phyloP scores from a whole-genome alignment of 2,797 vertebrate species.

The Taenioides sp. region DNA sequence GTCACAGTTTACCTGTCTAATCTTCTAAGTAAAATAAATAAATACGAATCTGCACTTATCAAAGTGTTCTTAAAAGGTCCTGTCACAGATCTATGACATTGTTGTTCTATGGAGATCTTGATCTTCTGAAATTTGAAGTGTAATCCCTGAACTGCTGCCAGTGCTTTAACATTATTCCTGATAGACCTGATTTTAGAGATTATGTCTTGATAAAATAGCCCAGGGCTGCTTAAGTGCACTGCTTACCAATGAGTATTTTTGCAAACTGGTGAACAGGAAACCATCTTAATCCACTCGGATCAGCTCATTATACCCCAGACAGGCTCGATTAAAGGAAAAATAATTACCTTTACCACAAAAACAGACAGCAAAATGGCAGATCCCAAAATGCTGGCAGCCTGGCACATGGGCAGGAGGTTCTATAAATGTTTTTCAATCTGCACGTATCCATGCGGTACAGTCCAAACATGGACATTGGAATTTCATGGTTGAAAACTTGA shows the following conservation, averaged over 20 bases:
- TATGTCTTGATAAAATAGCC: conserved; percentile 37
- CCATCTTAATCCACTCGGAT: conserved; percentile 65
- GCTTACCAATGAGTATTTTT: conserved; percentile 25
- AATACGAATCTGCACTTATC: neutral
- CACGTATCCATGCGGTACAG: conserved; percentile 10
- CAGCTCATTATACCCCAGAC: conserved; percentile 66
- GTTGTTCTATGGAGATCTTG: neutral
- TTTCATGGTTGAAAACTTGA: conserved; percentile 54
- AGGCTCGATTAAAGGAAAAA: conserved; percentile 72
- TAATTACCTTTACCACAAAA: conserved; percentile 52
- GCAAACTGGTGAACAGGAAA: conserved; percentile 55
- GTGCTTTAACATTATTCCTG: conserved; percentile 33
- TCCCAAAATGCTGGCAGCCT: conserved; percentile 27
- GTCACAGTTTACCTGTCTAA: neutral
- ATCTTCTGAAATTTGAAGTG: neutral
- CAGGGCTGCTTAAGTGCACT: conserved; percentile 31
- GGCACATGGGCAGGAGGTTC: conserved; percentile 25
- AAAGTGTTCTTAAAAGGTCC: neutral
- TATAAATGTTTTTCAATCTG: conserved; percentile 19
- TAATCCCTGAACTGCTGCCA: conserved; percentile 26
- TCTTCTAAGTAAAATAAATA: neutral
- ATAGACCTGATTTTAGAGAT: conserved; percentile 34
- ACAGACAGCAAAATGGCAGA: conserved; percentile 33
- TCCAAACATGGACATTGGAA: conserved; percentile 31
- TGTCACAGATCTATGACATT: neutral